These are phyloP conservation scores for Emesis furor DNA, from an alignment of 2,888 invertebrate genomes.

Conservation along the genomic window DNA sequence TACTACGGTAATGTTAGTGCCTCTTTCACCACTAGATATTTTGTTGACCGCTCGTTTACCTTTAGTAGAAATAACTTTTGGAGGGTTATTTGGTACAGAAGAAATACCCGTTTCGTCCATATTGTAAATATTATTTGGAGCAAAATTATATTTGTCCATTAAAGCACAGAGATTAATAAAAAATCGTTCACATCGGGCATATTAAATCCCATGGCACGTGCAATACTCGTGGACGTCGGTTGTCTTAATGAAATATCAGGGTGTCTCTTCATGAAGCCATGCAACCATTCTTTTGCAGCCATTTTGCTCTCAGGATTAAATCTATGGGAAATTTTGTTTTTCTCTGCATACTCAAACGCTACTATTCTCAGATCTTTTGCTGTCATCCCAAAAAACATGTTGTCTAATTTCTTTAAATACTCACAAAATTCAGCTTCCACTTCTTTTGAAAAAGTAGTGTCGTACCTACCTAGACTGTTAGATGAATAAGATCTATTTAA, in stretches of 20 bases:
- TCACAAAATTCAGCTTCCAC: background rate
- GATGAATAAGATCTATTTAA: too few relatives aligned
- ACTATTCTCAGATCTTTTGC: background rate
- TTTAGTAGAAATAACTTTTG: background rate
- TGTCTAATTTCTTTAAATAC: conserved; percentile 8
- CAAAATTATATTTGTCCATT: conserved; percentile 39
- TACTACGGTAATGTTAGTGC: conserved; percentile 62
- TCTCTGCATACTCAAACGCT: conserved; percentile 33
- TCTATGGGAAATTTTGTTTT: conserved; percentile 58
- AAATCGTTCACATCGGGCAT: conserved; percentile 55
- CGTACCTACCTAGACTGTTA: background rate
- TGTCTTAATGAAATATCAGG: conserved; percentile 55
- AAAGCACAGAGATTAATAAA: conserved; percentile 39
- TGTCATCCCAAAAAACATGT: background rate
- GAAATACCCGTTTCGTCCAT: conserved; percentile 39
- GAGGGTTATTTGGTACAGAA: background rate
- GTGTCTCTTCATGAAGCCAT: conserved; percentile 61
- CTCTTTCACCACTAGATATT: conserved; percentile 48
- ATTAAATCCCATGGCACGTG: conserved; percentile 59
- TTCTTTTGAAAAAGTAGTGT: background rate
- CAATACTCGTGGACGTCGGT: conserved; percentile 60
- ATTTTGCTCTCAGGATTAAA: conserved; percentile 62
- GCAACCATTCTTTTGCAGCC: conserved; percentile 65
- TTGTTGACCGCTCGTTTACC: background rate
- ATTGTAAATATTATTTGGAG: conserved; percentile 46